Base-by-base conservation (phyloP, 2,888 invertebrate genomes). In the Tineola bisselliella region DNA sequence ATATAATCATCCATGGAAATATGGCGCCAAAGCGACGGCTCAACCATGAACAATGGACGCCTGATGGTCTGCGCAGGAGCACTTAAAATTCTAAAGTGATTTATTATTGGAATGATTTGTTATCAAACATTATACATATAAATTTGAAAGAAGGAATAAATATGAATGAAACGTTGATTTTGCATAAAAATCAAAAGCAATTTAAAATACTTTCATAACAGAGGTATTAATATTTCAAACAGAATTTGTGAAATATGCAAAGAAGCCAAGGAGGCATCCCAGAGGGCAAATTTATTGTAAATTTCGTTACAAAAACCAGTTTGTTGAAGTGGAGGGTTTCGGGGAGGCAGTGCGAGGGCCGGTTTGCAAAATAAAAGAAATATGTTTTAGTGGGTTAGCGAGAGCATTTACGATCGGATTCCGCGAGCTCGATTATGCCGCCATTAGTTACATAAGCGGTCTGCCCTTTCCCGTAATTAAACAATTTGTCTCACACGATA, bases 301-400 rank as follows among this genome's bases (percentile, higher is more conserved):
- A 79, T 77, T 79, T 80, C 72, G 75, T 57, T 79, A 75, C 71
- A 68, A 74, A 77, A 84, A 84, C 86, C 86, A 73, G 86, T 86
- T 84, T 72, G 75, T 72, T 60, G 75, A 72, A 76, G 76, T 73
- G 76, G 72, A 48, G 60, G 60, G 30, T 44, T 25, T 33, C 72
- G 72, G 72, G 44, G 77, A 72, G 76, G 72, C 17, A 8, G 25
- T 17, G 59, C 38, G 59, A 72, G 73, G 72, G 68, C 71, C 68
- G 69, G 68, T 65, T 64, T 65, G 76, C 83, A 83, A 84, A 84
- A 84, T 84, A 86, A 86, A 84, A 84, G 82, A 84, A 84, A 84
- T 86, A 83, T 83, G 80, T 84, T 86, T 87, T 86, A 86, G 84
- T 87, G 81, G 86, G 86, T 86, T 86, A 87, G 81, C 81, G 73